A percentile compares a stretch with the other conserved stretches of the same genome.
These are phyloP conservation scores for Lamellibrachia columna DNA, from an alignment of 2,888 invertebrate species.

Conservation along the genomic window DNA sequence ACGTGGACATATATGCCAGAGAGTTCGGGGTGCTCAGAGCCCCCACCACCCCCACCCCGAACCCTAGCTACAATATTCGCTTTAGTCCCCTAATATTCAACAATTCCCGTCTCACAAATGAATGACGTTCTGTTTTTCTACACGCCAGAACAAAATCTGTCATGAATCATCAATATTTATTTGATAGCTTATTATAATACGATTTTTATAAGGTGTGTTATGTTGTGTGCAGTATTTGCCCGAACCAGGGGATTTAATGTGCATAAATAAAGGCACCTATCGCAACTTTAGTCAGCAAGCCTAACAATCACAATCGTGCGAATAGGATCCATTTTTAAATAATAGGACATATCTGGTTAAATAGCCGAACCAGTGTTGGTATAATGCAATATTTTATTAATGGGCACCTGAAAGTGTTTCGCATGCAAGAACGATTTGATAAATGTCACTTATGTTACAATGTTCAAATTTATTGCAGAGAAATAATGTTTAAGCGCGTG, in stretches of 20 bases:
- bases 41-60: too few relatives aligned
- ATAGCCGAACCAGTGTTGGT: not conserved
- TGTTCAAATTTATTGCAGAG: not conserved
- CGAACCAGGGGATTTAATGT: not conserved
- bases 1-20: too few relatives aligned
- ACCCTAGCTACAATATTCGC: too few relatives aligned
- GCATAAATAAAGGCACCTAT: not conserved
- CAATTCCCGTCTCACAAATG: too few relatives aligned
- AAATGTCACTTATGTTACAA: not conserved
- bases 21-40: too few relatives aligned
- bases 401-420: not conserved
- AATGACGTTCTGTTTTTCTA: too few relatives aligned
- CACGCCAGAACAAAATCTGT: too few relatives aligned
- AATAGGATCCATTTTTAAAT: not conserved
- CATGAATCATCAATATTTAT: too few relatives aligned
- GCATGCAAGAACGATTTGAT: not conserved
- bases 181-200: not conserved
- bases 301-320: not conserved
- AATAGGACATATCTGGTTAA: not conserved
- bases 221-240: not conserved
- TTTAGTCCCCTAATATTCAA: too few relatives aligned
- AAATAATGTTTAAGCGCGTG: not conserved
- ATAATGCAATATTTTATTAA: not conserved
- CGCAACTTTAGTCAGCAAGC: not conserved
- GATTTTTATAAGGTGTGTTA: not conserved